Evolutionary conservation across 2,888 invertebrate species (phyloP).

Genomic region (Agrochola litura): DNA sequence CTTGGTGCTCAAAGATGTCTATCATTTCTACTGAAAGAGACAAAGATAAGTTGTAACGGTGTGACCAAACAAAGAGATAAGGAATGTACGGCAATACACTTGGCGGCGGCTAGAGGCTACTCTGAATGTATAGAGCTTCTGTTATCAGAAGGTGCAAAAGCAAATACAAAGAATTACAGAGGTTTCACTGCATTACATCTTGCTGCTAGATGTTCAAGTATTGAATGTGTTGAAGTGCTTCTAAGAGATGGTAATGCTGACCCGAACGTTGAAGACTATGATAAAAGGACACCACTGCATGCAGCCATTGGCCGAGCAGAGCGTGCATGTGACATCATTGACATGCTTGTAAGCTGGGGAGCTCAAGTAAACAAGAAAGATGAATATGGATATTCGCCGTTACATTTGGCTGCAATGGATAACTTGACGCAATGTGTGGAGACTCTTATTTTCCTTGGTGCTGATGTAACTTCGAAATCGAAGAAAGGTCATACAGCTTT

Average conservation of each 20-base stretch:
- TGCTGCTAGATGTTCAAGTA: constrained; percentile 94
- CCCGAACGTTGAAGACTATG: constrained; percentile 94
- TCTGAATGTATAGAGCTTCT: constrained; percentile 95
- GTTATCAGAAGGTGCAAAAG: constrained; percentile 94
- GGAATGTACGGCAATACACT: constrained; percentile 94
- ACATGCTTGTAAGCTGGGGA: constrained; percentile 94
- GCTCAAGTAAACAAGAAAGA: constrained; percentile 96
- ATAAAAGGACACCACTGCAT: constrained; percentile 95
- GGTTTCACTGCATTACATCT: constrained; percentile 97
- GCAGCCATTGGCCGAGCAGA: constrained; percentile 95
- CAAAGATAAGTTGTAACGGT: constrained; percentile 93
- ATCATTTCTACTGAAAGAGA: constrained; percentile 93
- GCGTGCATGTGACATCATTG: constrained; percentile 94
- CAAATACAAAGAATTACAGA: constrained; percentile 93
- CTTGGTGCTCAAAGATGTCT: constrained; percentile 94
- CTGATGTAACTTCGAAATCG: constrained; percentile 96
- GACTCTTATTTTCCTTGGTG: constrained; percentile 95
- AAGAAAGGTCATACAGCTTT: constrained; percentile 96
- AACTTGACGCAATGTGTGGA: constrained; percentile 96
- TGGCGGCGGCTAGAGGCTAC: constrained; percentile 97
- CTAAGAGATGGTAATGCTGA: constrained; percentile 94
- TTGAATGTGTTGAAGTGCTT: constrained; percentile 95
- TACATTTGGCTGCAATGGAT: constrained; percentile 96
- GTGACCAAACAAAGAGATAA: constrained; percentile 93
- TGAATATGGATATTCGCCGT: constrained; percentile 95